Evolutionary conservation across 2,797 vertebrate genomes (phyloP).

Genomic region (Parambassis ranga): DNA sequence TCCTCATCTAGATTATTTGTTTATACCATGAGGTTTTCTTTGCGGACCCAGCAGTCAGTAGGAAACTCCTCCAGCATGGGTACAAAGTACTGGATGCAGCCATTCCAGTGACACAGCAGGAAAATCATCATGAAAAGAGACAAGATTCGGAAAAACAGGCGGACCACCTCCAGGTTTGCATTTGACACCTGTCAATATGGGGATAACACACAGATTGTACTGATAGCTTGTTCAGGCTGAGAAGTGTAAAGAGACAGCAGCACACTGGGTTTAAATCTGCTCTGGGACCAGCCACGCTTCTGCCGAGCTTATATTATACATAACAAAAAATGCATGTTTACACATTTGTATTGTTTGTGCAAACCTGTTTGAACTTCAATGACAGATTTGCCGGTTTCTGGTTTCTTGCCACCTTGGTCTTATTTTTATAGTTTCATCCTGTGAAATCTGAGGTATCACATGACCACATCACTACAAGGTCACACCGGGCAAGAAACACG

Average conservation of each 20-base stretch:
- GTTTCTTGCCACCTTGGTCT: background rate
- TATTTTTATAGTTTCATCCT: background rate
- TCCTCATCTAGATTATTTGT: too few species aligned
- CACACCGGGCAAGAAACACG: background rate
- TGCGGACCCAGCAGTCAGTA: conserved; percentile 80
- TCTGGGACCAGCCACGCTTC: background rate
- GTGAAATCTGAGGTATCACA: background rate
- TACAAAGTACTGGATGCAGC: conserved; percentile 85
- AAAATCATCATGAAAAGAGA: conserved; percentile 85
- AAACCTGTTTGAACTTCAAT: background rate
- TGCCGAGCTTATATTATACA: background rate
- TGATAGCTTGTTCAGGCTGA: background rate
- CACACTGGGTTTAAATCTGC: background rate
- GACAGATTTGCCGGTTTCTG: background rate
- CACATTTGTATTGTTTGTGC: background rate
- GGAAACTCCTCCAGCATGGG: conserved; percentile 84
- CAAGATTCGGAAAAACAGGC: conserved; percentile 78
- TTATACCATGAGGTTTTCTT: conserved; percentile 82
- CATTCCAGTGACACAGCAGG: conserved; percentile 85
- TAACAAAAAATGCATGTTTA: background rate
- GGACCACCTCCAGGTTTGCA: conserved; percentile 80
- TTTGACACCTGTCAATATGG: conserved; percentile 74
- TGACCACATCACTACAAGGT: background rate
- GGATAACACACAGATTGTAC: background rate
- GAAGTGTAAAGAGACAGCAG: background rate